Evolutionary conservation across 2,888 invertebrate genomes (phyloP).

Genomic region (Lepeophtheirus nordmannii): DNA sequence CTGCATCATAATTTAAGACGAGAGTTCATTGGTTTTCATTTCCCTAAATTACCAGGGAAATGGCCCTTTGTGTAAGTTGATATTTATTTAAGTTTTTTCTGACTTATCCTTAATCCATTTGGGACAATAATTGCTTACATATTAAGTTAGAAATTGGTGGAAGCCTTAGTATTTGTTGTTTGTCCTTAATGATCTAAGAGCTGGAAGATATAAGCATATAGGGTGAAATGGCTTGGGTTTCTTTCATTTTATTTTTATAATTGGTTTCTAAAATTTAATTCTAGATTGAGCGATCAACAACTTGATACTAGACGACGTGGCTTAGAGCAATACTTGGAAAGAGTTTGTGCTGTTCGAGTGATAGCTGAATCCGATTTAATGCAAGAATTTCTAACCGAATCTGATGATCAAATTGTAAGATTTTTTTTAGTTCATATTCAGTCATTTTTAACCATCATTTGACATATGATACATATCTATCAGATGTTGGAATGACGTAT

Average conservation of each 20-base stretch:
- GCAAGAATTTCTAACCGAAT: slow-evolving; percentile 89
- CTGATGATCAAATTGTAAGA: slow-evolving; percentile 50
- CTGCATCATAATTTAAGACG: slow-evolving; percentile 73
- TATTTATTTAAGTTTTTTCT: slow-evolving; percentile 12
- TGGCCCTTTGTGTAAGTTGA: slow-evolving; percentile 70
- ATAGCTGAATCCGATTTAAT: slow-evolving; percentile 94
- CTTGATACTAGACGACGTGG: slow-evolving; percentile 83
- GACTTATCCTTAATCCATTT: too few species aligned
- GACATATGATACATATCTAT: too few species aligned
- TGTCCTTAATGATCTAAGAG: too few species aligned
- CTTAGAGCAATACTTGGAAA: slow-evolving; percentile 91
- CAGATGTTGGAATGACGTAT: too few species aligned
- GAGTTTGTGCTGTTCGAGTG: slow-evolving; percentile 91
- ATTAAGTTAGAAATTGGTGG: too few species aligned
- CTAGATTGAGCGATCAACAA: slow-evolving; percentile 77
- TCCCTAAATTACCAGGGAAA: slow-evolving; percentile 93
- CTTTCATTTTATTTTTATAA: too few species aligned
- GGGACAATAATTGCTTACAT: too few species aligned
- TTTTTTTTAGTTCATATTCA: slow-evolving; percentile 1
- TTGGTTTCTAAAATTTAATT: too few species aligned
- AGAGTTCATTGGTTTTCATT: slow-evolving; percentile 86
- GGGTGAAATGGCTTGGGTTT: too few species aligned
- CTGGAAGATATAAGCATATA: too few species aligned
- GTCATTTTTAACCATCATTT: too few species aligned
- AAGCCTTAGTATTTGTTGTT: too few species aligned